Conservation (phyloP, 92 coral and sea anemone species). For the Bergia sp. region DNA sequence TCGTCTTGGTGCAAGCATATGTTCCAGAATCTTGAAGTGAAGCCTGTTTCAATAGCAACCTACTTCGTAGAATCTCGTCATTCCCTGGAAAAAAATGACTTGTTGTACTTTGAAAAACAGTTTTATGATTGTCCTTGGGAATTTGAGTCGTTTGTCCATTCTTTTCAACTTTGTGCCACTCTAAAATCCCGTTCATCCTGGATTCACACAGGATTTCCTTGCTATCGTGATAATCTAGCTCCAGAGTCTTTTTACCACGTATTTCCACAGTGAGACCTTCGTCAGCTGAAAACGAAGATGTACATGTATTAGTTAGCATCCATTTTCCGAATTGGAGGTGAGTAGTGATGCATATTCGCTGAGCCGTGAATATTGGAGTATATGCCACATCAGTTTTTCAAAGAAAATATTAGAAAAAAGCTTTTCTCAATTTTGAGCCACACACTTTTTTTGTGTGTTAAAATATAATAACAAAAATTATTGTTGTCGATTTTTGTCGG, state of each 20-base stretch:
- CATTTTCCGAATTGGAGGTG: neutral
- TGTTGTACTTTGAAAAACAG: neutral
- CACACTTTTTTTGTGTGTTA: too few relatives aligned
- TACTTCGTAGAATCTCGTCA: neutral
- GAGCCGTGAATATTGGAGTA: too few relatives aligned
- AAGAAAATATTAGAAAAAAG: too few relatives aligned
- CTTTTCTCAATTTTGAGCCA: too few relatives aligned
- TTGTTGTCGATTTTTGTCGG: too few relatives aligned
- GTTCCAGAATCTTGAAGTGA: slow-evolving; percentile 63
- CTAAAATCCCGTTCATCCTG: slow-evolving; percentile 36
- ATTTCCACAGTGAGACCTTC: slow-evolving; percentile 1
- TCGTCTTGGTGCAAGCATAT: slow-evolving; percentile 74
- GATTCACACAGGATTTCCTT: slow-evolving; percentile 51
- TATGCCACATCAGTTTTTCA: too few relatives aligned
- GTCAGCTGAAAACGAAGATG: neutral
- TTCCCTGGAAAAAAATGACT: neutral
- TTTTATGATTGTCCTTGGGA: neutral
- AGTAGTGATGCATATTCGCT: neutral
- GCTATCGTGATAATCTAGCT: slow-evolving; percentile 45
- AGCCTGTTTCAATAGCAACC: slow-evolving; percentile 43
- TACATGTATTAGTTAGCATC: neutral
- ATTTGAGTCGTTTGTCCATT: slow-evolving; percentile 14
- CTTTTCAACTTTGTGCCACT: slow-evolving; percentile 65
- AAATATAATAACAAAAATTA: too few relatives aligned
- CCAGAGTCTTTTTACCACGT: neutral